phyloP scores from a whole-genome alignment of 1,140 invertebrate genomes.

The Parasteatoda tepidariorum region DNA sequence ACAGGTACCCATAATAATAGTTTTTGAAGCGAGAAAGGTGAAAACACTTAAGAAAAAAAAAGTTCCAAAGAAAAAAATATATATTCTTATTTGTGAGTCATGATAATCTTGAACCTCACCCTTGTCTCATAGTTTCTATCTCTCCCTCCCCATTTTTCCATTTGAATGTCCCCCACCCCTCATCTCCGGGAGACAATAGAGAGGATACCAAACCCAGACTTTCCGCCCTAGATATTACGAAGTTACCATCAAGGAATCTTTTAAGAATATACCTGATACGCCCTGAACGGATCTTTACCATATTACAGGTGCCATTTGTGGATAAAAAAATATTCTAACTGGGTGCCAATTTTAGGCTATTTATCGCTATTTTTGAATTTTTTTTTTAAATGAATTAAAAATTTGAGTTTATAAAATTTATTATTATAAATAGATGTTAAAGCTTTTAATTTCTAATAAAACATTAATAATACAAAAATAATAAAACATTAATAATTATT shows the following conservation, averaged over 20 bases:
- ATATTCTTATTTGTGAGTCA: slow-evolving; percentile 37
- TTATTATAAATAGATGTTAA: too few species aligned
- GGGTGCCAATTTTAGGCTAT: not conserved
- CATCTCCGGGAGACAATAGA: not conserved
- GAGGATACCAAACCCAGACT: slow-evolving; percentile 24
- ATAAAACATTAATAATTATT: too few species aligned
- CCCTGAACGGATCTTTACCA: slow-evolving; percentile 44
- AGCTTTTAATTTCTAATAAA: too few species aligned
- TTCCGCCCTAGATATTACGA: slow-evolving; percentile 41
- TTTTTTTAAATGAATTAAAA: too few species aligned
- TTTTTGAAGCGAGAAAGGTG: not conserved
- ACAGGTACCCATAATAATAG: not conserved
- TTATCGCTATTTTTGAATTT: slow-evolving; percentile 15
- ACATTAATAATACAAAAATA: too few species aligned
- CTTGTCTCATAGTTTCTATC: not conserved
- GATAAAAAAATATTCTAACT: not conserved
- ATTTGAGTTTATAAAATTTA: too few species aligned
- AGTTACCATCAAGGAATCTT: slow-evolving; percentile 21
- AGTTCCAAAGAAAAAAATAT: not conserved
- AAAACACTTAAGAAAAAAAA: not conserved
- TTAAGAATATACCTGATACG: slow-evolving; percentile 28
- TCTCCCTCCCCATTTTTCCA: not conserved
- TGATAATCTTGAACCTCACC: slow-evolving; percentile 21
- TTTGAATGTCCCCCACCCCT: not conserved
- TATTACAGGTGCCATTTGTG: slow-evolving; percentile 36